Conservation (phyloP, 1,140 invertebrate species). For the Habropoda laboriosa region DNA sequence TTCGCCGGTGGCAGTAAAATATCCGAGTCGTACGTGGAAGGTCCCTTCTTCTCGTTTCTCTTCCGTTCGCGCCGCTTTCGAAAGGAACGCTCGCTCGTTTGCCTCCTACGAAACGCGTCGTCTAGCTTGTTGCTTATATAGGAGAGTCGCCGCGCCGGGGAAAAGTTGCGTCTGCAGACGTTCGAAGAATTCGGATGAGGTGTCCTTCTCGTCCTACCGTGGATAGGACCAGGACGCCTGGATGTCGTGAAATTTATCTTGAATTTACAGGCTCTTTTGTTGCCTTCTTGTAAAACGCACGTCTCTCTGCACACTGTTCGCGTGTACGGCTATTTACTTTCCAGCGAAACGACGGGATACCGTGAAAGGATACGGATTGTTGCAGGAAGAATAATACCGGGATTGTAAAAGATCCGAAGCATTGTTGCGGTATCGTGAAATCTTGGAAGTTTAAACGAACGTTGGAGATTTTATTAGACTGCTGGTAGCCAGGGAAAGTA, state of each 20-base stretch:
- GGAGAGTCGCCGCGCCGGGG: neutral
- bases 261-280: neutral
- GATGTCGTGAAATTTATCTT: conserved; percentile 17
- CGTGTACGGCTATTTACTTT: neutral
- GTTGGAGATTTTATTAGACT: no score
- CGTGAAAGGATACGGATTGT: neutral
- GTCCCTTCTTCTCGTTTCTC: conserved; percentile 1
- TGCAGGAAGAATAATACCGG: neutral
- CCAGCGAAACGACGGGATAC: neutral
- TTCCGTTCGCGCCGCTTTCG: neutral
- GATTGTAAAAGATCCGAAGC: no score
- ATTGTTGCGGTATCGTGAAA: no score
- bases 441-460: no score
- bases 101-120: neutral
- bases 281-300: neutral
- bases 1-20: conserved; percentile 61
- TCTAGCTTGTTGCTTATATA: conserved; percentile 15
- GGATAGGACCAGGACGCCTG: neutral
- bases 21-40: conserved; percentile 41
- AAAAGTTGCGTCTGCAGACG: conserved; percentile 1
- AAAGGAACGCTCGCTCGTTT: neutral
- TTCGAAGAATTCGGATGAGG: conserved; percentile 15
- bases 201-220: conserved; percentile 15
- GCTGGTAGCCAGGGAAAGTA: no score
- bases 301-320: neutral